Evolutionary conservation across 2,113 vertebrate species (phyloP), one percentile per base, ranked within the genome.

Genomic region (Isurus oxyrinchus): DNA sequence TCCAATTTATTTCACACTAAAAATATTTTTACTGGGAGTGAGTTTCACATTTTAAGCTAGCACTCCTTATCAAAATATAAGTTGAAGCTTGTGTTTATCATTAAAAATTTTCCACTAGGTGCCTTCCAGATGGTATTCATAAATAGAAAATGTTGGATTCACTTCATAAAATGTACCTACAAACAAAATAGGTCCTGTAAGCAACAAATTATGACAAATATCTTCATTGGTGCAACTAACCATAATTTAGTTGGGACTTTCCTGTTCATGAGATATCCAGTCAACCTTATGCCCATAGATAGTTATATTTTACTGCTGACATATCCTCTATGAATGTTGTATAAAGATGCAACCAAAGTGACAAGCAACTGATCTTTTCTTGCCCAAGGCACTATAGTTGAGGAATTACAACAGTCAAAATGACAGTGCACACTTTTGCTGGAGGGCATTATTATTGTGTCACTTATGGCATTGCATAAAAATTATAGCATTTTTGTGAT

Each of bases 341-440:
- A 95, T 53, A 55, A 95, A 95, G 94, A 72, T 76, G 67, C 94
- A 95, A 95, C 76, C 49, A 72, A 69, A 95, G 49, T 95, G 67
- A 95, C 90, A 94, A 63, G 59, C 59, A 94, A 94, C 49, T 72
- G 13, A 95, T 72, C 44, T 53, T 72, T 95, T 72, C 72, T 59
- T 72, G n/a, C 67, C 67, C 67, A 72, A 69, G 94, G 94, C 94
- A 72, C 27, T 27, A 76, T 53, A 31, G 27, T 44, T 55, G 55
- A 95, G 66, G 63, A 72, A 69, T 76, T 95, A 95, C 94, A 72
- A 95, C 94, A 53, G 44, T 35, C 49, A 95, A 49, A 95, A 94
- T 94, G 66, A 95, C 67, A 35, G 94, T 55, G 76, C 5, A 59
- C 66, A 95, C 25, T 72, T 95, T 55, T 72, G 66, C 94, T 95